Evolutionary conservation across 2,113 vertebrate species (phyloP).

Genomic region (Cheilinus undulatus): DNA sequence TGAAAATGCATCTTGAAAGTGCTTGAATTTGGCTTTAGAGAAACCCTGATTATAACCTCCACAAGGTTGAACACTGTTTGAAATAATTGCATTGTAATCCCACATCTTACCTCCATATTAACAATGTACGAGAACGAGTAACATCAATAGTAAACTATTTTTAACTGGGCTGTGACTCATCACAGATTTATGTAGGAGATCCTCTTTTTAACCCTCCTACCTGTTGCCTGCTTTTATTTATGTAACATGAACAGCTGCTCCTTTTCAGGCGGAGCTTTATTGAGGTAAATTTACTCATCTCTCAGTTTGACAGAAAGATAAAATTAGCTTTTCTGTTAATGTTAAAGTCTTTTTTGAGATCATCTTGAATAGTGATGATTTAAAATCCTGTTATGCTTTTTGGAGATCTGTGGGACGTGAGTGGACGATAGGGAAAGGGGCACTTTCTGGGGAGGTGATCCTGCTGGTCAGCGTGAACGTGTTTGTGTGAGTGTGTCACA

Average conservation of each 20-base stretch:
- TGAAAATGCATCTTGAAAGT: no score
- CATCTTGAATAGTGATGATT: neutral
- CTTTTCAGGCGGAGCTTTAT: neutral
- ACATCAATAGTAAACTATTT: constrained; percentile 5
- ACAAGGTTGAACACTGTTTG: no score
- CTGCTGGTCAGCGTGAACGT: constrained; percentile 13
- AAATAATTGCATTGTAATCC: neutral
- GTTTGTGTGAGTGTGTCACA: constrained; percentile 21
- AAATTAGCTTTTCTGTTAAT: neutral
- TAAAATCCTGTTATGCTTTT: neutral
- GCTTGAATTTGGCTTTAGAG: no score
- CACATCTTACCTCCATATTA: neutral
- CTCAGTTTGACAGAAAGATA: neutral
- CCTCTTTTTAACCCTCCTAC: neutral
- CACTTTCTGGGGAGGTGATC: constrained; percentile 12
- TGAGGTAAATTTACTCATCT: neutral
- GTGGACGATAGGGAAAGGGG: constrained; percentile 24
- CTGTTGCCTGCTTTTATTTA: constrained; percentile 16
- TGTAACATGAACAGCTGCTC: neutral
- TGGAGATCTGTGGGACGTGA: constrained; percentile 12
- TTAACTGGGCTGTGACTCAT: neutral
- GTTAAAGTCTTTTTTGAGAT: neutral
- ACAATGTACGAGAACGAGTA: neutral
- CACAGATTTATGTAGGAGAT: neutral
- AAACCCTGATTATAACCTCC: neutral